Evolutionary conservation across 2,888 invertebrate species (phyloP).

Genomic region (Amblyteles armatorius): DNA sequence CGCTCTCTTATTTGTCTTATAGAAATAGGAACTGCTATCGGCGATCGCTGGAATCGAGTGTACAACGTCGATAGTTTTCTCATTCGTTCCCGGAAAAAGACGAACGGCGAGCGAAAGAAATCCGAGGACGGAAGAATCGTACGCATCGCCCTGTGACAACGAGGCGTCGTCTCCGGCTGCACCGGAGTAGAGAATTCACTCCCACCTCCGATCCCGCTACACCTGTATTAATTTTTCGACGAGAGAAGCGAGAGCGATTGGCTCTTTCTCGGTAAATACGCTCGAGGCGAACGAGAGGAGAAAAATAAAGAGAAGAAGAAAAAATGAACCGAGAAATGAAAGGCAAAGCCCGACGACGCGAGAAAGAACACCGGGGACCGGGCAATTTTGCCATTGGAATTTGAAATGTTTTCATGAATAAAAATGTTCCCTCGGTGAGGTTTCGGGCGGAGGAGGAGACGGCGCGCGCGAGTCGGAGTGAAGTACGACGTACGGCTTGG

Average conservation of each 20-base stretch:
- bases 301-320: conserved; percentile 20
- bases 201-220: not conserved
- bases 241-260: conserved; percentile 33
- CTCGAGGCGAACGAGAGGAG: not conserved
- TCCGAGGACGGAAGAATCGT: conserved; percentile 8
- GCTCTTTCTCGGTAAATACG: not conserved
- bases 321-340: conserved; percentile 14
- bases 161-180: conserved; percentile 17
- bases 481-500: conserved; percentile 27
- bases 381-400: conserved; percentile 78
- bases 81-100: not conserved
- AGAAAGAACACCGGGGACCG: conserved; percentile 19
- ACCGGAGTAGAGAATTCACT: conserved; percentile 50
- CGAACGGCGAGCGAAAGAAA: conserved; percentile 12
- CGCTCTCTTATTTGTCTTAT: not conserved
- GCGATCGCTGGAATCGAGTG: not conserved
- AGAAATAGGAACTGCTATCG: not conserved
- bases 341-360: conserved; percentile 12
- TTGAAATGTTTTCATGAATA: conserved; percentile 82
- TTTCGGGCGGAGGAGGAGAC: conserved; percentile 35
- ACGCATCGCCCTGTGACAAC: not conserved
- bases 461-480: conserved; percentile 11
- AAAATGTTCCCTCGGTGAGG: conserved; percentile 69
- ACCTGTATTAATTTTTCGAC: conserved; percentile 46
- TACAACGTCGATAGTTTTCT: not conserved